Conservation (phyloP, 2,888 invertebrate species). For the Troides oblongomaculatus region DNA sequence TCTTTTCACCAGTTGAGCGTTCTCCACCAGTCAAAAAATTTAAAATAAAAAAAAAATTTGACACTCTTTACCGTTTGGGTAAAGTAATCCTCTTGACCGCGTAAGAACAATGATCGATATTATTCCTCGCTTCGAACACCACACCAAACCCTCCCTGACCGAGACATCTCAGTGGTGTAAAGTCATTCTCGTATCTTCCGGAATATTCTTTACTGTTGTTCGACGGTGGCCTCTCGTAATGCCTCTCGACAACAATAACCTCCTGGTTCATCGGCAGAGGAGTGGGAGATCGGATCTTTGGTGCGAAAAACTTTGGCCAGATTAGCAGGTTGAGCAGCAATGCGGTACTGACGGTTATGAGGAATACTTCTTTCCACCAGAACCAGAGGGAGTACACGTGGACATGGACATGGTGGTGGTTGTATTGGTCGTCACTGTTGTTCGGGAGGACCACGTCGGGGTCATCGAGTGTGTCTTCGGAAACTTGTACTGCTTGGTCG, state of each 20-base stretch:
- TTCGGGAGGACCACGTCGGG: constrained; percentile 46
- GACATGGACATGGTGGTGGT: constrained; percentile 83
- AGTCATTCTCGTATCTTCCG: constrained; percentile 90
- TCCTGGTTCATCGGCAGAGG: constrained; percentile 59
- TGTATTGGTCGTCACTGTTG: constrained; percentile 65
- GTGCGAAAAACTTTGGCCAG: constrained; percentile 70
- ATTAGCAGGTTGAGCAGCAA: constrained; percentile 84
- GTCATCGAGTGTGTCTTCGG: constrained; percentile 48
- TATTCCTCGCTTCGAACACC: constrained; percentile 96
- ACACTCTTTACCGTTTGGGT: constrained; percentile 82
- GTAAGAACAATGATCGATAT: constrained; percentile 95
- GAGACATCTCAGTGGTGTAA: constrained; percentile 88
- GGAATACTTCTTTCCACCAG: constrained; percentile 90
- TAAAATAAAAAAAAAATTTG: not conserved
- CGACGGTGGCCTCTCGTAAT: constrained; percentile 49
- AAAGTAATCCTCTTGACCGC: constrained; percentile 96
- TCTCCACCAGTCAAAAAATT: too few relatives aligned
- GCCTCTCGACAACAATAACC: constrained; percentile 60
- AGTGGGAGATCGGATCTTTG: constrained; percentile 45
- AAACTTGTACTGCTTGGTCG: constrained; percentile 67
- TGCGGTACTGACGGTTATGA: constrained; percentile 87
- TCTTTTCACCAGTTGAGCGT: too few relatives aligned
- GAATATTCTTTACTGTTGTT: constrained; percentile 60
- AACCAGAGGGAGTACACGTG: constrained; percentile 88
- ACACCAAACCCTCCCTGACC: constrained; percentile 97